Evolutionary conservation across 2,888 invertebrate genomes (phyloP), one percentile per base, ranked within the genome.

Genomic region (Nemotelus nigrinus): DNA sequence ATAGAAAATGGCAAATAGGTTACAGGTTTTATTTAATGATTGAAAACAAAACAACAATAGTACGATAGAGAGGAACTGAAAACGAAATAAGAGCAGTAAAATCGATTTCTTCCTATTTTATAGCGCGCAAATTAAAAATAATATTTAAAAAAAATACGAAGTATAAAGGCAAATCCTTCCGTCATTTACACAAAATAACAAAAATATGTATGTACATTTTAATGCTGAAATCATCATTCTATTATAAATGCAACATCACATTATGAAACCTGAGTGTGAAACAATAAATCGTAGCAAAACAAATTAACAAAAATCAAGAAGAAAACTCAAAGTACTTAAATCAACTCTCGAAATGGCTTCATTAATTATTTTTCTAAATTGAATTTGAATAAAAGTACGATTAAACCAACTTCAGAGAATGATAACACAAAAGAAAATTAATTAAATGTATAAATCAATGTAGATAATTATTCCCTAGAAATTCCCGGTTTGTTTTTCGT

Each of bases 161-260:
- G 79, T 79, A 79, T 79, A 79, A 74, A 79, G 60, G 60, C 72
- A 71, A 78, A 77, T 79, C 79, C 79, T 79, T 79, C 79, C 79
- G 74, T 67, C 58, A 55, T 25, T 39, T 39, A 67, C 41, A 75
- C 10, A 47, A 60, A 41, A 60, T n/a, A 64, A 44, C 64, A 65
- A 78, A 80, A 77, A 45, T n/a, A 25, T n/a, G 44, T 45, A 7
- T 45, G n/a, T 45, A n/a, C 48, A 39, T 50, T 68, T 48, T 68
- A 55, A 71, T 53, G 44, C 65, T 45, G n/a, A 65, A n/a, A 65
- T 47, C 8, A 45, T 43, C 6, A 45, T 39, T 65, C 25, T 25
- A 25, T 25, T 25, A 25, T 25, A 44, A 65, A 10, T 6, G 44
- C 3, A 65, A 45, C 10, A 45, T 10, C 3, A 5, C 4, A 63